phyloP scores from a whole-genome alignment of 1,140 invertebrate genomes.

The Planococcus citri region DNA sequence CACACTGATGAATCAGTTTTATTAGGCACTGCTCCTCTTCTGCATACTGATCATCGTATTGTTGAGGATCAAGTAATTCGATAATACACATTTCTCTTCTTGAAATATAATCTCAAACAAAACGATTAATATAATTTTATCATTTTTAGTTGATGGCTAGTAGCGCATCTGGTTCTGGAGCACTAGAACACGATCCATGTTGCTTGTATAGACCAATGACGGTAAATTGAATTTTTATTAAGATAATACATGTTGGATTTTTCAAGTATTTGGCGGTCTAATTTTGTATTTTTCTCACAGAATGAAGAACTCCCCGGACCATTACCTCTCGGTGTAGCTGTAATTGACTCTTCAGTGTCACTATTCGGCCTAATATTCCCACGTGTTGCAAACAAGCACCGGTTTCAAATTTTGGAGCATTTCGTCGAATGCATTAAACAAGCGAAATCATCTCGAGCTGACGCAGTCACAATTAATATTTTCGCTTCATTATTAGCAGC shows the following conservation, averaged over 20 bases:
- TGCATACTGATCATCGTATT: slow-evolving; percentile 89
- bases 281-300: slow-evolving; percentile 31
- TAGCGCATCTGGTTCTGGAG: slow-evolving; percentile 86
- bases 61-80: slow-evolving; percentile 90
- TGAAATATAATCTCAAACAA: slow-evolving; percentile 3
- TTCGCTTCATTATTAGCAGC: slow-evolving; percentile 86
- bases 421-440: slow-evolving; percentile 89
- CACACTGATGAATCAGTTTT: slow-evolving; percentile 84
- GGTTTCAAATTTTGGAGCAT: slow-evolving; percentile 92
- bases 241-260: background rate
- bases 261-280: background rate
- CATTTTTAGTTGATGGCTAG: slow-evolving; percentile 64
- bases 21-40: slow-evolving; percentile 64
- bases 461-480: slow-evolving; percentile 94
- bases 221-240: slow-evolving; percentile 24
- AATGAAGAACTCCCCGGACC: slow-evolving; percentile 61
- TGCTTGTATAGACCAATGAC: slow-evolving; percentile 64
- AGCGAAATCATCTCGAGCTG: slow-evolving; percentile 79
- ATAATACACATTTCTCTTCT: slow-evolving; percentile 15
- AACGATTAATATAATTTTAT: background rate
- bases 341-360: slow-evolving; percentile 86
- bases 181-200: slow-evolving; percentile 89
- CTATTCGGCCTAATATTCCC: slow-evolving; percentile 91
- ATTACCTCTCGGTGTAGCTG: slow-evolving; percentile 86
- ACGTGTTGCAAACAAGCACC: slow-evolving; percentile 84